A percentile compares a stretch with the other conserved stretches of the same genome.
These are phyloP conservation scores for Andrena flavipes DNA, from an alignment of 2,888 invertebrate genomes.

Conservation along the genomic window DNA sequence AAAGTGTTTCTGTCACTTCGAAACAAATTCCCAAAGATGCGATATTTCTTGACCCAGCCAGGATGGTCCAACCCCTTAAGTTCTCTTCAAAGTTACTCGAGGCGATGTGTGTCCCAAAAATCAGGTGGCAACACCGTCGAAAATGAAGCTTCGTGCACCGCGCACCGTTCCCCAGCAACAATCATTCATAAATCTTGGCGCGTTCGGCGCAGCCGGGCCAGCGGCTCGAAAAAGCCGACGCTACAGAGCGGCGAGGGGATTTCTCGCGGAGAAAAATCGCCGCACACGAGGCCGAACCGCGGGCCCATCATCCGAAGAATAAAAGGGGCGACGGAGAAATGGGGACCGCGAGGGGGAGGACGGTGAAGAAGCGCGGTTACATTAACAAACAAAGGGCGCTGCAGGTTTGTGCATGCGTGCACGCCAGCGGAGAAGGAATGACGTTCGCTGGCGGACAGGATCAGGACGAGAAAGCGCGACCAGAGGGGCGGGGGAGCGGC, in stretches of 20 bases:
- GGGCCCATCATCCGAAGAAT: slow-evolving; percentile 36
- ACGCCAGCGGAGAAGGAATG: slow-evolving; percentile 62
- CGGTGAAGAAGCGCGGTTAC: slow-evolving; percentile 71
- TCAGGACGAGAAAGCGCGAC: slow-evolving; percentile 22
- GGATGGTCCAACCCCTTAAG: no score
- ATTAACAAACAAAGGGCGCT: slow-evolving; percentile 80
- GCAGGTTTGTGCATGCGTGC: slow-evolving; percentile 62
- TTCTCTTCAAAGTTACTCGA: no score
- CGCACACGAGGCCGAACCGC: slow-evolving; percentile 63
- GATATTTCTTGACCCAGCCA: no score
- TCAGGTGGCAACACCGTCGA: no score
- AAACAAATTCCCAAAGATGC: no score
- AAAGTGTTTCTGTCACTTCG: no score
- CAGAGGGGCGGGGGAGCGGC: neutral
- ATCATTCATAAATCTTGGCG: slow-evolving; percentile 39
- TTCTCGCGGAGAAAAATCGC: slow-evolving; percentile 64
- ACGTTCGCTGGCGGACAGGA: slow-evolving; percentile 64
- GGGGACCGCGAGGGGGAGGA: slow-evolving; percentile 19
- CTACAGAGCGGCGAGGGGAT: neutral
- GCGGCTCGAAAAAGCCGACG: slow-evolving; percentile 23
- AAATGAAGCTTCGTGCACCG: neutral
- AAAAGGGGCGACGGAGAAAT: slow-evolving; percentile 7
- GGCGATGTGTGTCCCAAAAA: no score
- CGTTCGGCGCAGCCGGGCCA: slow-evolving; percentile 1
- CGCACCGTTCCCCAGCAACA: neutral